These are phyloP conservation scores for Enteromius mattozi DNA, from an alignment of 2,797 vertebrate species.

Conservation along the genomic window DNA sequence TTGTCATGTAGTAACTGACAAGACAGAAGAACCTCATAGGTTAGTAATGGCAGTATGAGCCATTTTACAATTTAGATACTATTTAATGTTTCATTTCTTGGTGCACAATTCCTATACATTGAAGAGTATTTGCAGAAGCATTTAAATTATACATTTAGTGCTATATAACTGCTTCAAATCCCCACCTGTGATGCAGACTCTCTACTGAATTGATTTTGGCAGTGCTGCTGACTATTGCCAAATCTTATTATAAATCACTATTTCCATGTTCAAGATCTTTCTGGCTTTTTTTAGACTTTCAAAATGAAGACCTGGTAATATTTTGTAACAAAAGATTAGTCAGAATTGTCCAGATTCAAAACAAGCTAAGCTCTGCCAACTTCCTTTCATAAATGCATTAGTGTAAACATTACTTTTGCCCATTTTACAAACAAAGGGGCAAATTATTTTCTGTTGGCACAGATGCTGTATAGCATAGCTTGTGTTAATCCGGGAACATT, in stretches of 20 bases:
- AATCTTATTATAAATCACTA: not conserved
- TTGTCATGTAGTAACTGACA: not conserved
- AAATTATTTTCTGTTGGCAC: slow-evolving; percentile 23
- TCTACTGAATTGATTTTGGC: not conserved
- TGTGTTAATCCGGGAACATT: slow-evolving; percentile 12
- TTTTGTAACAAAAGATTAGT: not conserved
- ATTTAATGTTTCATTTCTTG: slow-evolving; percentile 6
- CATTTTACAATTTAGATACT: not conserved
- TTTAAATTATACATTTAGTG: not conserved
- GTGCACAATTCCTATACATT: not conserved
- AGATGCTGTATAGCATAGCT: slow-evolving; percentile 25
- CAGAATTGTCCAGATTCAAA: not conserved
- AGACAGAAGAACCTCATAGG: not conserved
- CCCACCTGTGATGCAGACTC: not conserved
- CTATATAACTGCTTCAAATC: not conserved
- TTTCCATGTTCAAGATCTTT: not conserved
- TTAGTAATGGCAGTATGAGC: not conserved
- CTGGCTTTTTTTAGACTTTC: not conserved
- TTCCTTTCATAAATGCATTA: not conserved
- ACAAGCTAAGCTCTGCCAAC: not conserved
- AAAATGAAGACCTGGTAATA: not conserved
- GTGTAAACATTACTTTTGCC: not conserved
- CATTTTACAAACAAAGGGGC: slow-evolving; percentile 11
- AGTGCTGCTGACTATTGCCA: not conserved
- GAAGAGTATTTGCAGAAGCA: not conserved